Evolutionary conservation across 1,140 invertebrate genomes (phyloP), one percentile per base, ranked within the genome.

Genomic region (Cyrtorhinus lividipennis): DNA sequence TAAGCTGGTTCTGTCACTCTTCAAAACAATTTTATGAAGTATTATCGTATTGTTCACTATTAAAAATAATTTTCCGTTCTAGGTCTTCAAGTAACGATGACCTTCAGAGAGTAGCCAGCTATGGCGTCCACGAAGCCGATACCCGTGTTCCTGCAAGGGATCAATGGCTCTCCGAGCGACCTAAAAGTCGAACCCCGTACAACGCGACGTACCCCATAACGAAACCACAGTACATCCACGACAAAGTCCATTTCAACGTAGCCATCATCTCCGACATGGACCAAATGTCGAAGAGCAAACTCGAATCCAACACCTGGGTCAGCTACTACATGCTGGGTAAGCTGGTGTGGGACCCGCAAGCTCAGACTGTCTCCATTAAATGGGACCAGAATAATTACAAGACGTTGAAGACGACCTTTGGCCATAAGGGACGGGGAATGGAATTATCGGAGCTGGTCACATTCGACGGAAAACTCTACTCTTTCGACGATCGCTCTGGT

Each of bases 401-500:
- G 24, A 63, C 56, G n/a, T 24, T 65, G 1, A 81, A 81, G 44
- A 90, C 88, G 0, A 82, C 73, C 61, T 90, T 82, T 74, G 81
- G 83, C 0, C 78, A 88, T 58, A 92, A 90, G 70, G 91, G 91
- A 38, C 78, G 96, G 70, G 93, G 93, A 2, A 98, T 99, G 94
- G 96, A 99, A 74, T 76, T 99, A 0, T 98, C 95, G 0, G 96
- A 99, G 71, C 75, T 99, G 56, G 83, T 95, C 59, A 86, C 92
- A 0, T 99, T 93, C 73, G 87, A 99, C 78, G 95, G 95, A 2
- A 84, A 83, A 74, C 72, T 99, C 2, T 79, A 92, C 20, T 87
- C 86, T n/a, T 87, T 97, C 72, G 96, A 99, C 78, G 96, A 99
- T 75, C 78, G 95, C 66, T 98, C 95, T 24, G 96, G 96, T 24